Evolutionary conservation across 2,888 invertebrate genomes (phyloP), one percentile per base, ranked within the genome.

Genomic region (Tenthredo scrophulariae): DNA sequence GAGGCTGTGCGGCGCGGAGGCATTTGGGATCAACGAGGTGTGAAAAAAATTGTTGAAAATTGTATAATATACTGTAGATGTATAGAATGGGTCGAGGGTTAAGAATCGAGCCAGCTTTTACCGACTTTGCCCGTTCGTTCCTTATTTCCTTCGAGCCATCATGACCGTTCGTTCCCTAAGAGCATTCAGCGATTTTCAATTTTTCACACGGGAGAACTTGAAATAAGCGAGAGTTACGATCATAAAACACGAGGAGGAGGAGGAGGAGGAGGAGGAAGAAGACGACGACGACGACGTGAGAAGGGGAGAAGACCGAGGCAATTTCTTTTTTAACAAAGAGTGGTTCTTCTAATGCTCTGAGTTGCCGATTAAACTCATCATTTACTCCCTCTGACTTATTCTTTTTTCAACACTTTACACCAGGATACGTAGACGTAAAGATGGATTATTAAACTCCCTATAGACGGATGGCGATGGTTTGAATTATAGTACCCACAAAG

Each of bases 151-250:
- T 10, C 40, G 72, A 43, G 72, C 86, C 82, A 79, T 85, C 86
- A 86, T 84, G 85, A 86, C 84, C 84, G 86, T 80, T 77, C 84
- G 50, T 80, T 77, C 84, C 87, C 86, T 90, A 89, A 91, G 89
- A 90, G 91, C 90, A 88, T 89, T 90, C 86, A 84, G 87, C 88
- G 89, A 91, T 91, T 91, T 91, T 90, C 91, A 91, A 91, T 92
- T 91, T 91, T 90, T 90, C 91, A 90, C 88, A 87, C 89, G 87
- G 89, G 84, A 88, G 90, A 88, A 87, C 89, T 86, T 87, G 86
- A 86, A 88, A 84, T 86, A 86, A 88, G 86, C 84, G 84, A 54
- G 67, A 85, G 67, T 85, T 85, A 85, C 80, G 82, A 72, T 67
- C 80, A 54, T 79, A 79, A 79, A 79, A 79, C 79, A 79, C 58